phyloP scores from a whole-genome alignment of 1,140 invertebrate genomes.

The Drosophila orena region DNA sequence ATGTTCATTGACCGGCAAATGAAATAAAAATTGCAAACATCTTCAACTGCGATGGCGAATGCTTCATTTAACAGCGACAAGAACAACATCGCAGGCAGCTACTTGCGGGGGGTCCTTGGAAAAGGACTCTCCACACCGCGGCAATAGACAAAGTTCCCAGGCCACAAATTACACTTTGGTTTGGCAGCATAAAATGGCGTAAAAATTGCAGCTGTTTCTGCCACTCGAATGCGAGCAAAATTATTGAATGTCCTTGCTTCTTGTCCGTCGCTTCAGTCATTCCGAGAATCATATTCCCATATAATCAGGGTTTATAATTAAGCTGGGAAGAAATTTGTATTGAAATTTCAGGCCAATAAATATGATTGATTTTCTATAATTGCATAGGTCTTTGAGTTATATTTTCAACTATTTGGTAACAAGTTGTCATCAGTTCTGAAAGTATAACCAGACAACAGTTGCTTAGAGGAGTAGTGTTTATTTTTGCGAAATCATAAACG shows the following conservation, averaged over 20 bases:
- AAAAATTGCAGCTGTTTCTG: slow-evolving; percentile 79
- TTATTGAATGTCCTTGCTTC: slow-evolving; percentile 67
- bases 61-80: slow-evolving; percentile 75
- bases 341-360: no score
- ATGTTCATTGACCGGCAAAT: slow-evolving; percentile 81
- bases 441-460: no score
- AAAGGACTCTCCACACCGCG: slow-evolving; percentile 35
- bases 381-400: not conserved
- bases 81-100: slow-evolving; percentile 21
- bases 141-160: slow-evolving; percentile 79
- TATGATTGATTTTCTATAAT: no score
- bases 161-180: slow-evolving; percentile 79
- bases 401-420: not conserved
- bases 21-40: slow-evolving; percentile 81
- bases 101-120: not conserved
- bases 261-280: slow-evolving; percentile 9
- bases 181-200: slow-evolving; percentile 77
- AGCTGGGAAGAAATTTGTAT: not conserved
- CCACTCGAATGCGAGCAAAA: slow-evolving; percentile 61
- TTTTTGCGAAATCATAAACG: slow-evolving; percentile 10
- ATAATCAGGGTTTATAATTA: not conserved
- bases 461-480: not conserved
- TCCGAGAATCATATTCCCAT: not conserved
- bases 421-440: no score
- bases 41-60: slow-evolving; percentile 70